These are phyloP conservation scores for Pseudomyrmex dendroicus DNA, from an alignment of 1,140 invertebrate genomes.

Conservation along the genomic window DNA sequence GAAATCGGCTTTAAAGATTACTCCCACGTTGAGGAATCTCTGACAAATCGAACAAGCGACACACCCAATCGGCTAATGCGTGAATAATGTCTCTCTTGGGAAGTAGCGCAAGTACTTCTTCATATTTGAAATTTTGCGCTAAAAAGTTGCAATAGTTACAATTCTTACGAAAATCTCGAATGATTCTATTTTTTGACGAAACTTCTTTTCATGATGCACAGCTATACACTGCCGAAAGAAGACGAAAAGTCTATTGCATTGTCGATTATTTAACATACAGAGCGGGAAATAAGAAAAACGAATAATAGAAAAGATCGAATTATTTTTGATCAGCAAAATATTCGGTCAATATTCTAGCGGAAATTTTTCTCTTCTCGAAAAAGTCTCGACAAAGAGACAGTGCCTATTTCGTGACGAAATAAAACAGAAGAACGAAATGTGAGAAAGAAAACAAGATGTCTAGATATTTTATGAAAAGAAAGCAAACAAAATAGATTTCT, in stretches of 20 bases:
- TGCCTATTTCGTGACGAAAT: background rate
- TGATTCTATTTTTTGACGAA: background rate
- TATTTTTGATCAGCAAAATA: background rate
- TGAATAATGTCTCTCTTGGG: conserved; percentile 15
- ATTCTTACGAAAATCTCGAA: too few relatives aligned
- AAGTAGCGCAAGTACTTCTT: background rate
- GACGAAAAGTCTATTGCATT: background rate
- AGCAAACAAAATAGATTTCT: background rate
- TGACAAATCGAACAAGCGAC: conserved; percentile 32
- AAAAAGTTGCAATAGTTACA: background rate
- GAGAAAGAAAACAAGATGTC: background rate
- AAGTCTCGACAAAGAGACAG: background rate
- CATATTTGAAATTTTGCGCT: background rate
- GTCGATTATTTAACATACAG: too few relatives aligned
- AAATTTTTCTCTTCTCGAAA: background rate
- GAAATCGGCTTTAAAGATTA: conserved; percentile 56
- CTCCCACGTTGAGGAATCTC: conserved; percentile 27
- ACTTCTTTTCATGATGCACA: background rate
- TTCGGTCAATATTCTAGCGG: background rate
- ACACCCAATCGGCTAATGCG: conserved; percentile 18
- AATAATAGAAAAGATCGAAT: too few relatives aligned
- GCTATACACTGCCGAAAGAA: background rate
- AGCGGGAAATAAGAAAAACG: too few relatives aligned
- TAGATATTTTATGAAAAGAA: background rate
- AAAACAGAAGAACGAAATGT: background rate